These are phyloP conservation scores for Hyperoodon ampullatus DNA, from an alignment of 2,113 vertebrate species.

Conservation along the genomic window DNA sequence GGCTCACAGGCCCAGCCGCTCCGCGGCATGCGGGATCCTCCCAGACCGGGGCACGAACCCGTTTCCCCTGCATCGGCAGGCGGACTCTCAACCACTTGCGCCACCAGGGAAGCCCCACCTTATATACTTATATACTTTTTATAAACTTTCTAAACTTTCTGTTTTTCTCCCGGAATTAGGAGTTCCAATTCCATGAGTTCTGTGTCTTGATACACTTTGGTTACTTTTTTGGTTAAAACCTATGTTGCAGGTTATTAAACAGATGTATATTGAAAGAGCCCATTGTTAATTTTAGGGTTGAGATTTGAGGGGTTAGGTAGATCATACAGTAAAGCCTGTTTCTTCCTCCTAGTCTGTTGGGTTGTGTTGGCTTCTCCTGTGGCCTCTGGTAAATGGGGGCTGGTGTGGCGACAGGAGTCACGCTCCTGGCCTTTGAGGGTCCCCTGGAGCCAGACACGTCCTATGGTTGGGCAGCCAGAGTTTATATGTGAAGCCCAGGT, in stretches of 20 bases:
- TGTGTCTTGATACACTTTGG: background rate
- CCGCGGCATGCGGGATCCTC: no score
- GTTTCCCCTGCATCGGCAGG: no score
- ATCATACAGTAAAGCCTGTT: background rate
- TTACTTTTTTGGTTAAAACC: background rate
- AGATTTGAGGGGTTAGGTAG: background rate
- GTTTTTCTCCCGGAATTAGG: background rate
- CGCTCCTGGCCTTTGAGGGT: background rate
- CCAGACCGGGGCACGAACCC: no score
- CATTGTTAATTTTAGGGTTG: background rate
- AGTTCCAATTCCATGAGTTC: background rate
- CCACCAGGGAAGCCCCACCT: no score
- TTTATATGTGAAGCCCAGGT: background rate
- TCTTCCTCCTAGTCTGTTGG: background rate
- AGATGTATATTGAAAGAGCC: background rate
- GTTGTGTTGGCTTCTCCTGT: no score
- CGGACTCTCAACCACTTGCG: no score
- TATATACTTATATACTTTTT: background rate
- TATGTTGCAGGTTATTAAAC: background rate
- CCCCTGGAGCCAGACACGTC: background rate
- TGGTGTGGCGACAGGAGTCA: background rate
- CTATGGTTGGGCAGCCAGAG: background rate
- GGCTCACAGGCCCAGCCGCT: no score
- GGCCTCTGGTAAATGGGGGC: background rate
- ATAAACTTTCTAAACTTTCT: background rate